Evolutionary conservation across 2,113 vertebrate genomes (phyloP), one percentile per base, ranked within the genome.

Genomic region (Oriolus oriolus): DNA sequence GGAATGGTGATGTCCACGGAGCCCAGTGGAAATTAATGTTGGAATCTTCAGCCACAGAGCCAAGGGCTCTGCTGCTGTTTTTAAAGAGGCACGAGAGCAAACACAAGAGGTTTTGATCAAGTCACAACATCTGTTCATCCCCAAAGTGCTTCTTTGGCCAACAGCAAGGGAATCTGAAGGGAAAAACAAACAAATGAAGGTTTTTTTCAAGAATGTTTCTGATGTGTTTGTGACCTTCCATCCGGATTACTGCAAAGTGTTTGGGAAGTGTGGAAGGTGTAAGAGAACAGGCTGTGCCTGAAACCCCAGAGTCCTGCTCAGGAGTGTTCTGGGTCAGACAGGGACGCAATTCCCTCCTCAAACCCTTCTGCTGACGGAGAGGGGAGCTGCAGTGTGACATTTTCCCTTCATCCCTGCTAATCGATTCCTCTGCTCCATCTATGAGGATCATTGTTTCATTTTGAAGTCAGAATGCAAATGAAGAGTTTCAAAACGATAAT

Each of bases 321-420:
- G 79, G 66, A 23, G 2, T 1, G 1, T 3, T 54, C 49, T 21
- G 70, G 60, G 9, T 61, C 70, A 66, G 31, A 1, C 33, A 52
- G 54, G 64, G 89, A 45, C 19, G 27, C 11, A 9, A 31, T 39
- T 41, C 52, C 28, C 30, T 41, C 47, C 41, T 16, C 86, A 45
- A 41, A 83, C 37, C 19, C 26, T 54, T 47, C 61, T 71, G 60
- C 70, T 82, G 79, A 4, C 70, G 53, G 24, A n/a, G 37, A 4
- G 1, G 24, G 79, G 16, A 59, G 42, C 19, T 26, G 21, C 28
- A 41, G 9, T 1, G 3, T 5, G 50, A 6, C 1, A 1, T 41
- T 69, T 45, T 4, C 82, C 33, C 33, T 47, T 52, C 69, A 28
- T 23, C 56, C 74, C 44, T 35, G 4, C 15, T 61, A 2, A 56